Base-by-base conservation (phyloP, 2,797 vertebrate genomes). In the Dendrocincla fuliginosa region DNA sequence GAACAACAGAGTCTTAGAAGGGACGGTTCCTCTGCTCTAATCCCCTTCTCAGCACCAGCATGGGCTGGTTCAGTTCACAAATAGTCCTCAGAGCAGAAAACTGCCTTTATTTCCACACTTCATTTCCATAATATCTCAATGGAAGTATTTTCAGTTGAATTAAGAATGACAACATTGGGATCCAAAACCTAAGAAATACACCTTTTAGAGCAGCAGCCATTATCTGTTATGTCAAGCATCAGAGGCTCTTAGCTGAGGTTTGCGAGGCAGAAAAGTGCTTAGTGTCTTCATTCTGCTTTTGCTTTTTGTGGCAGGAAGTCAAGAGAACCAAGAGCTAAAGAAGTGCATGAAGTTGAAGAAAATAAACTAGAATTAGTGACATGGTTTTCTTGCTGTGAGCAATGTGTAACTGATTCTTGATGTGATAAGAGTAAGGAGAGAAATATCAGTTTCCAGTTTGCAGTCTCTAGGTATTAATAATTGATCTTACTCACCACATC, bases 271-370 rank as follows among this genome's bases (percentile, higher is more conserved):
- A 41, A 37, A 47, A 84, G 50, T 46, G 16, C 59, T 78, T 87
- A 87, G 15, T 79, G 94, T 89, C 64, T 74, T 87, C 78, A 78
- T 87, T 84, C 27, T 55, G 16, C 30, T 84, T 53, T 79, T 92
- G 28, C 28, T 89, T 89, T 74, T 89, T 69, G 25, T 80, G 71
- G 44, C 17, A 28, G 30, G 53, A 89, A 89, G 30, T 79, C 32
- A 79, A 73, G n/a, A 61, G 59, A 95, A 69, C 44, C 42, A 68
- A 73, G 81, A 91, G 47, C 59, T 84, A 17, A 89, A 80, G 71
- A 80, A 89, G 10, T 91, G 70, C 89, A 94, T 84, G n/a, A 89
- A 83, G 28, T 44, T 94, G 87, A 82, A 75, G 33, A 87, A 90
- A 87, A 70, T 50, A 89, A 89, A 64, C 35, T 80, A 30, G n/a